A percentile compares a stretch with the other conserved stretches of the same genome.
Evolutionary conservation across 1,140 invertebrate genomes (phyloP).

Genomic region (Brachionus rubens): DNA sequence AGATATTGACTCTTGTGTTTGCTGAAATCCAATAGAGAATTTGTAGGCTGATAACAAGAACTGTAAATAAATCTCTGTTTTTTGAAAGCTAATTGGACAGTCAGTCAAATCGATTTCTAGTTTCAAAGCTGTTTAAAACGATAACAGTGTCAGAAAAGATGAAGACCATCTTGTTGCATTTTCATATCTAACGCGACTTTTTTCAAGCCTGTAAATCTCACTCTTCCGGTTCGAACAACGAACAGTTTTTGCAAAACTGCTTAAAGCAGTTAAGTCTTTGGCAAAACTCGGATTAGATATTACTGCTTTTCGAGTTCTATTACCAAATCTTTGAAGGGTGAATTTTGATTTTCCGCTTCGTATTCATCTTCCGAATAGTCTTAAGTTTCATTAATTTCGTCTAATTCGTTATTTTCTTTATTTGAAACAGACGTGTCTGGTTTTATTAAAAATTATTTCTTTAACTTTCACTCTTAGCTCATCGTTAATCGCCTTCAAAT

Average conservation of each 20-base stretch:
- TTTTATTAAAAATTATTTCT: not conserved
- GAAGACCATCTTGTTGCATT: constrained; percentile 8
- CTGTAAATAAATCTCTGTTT: constrained; percentile 18
- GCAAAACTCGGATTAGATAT: not conserved
- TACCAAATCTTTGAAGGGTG: constrained; percentile 5
- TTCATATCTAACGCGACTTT: not conserved
- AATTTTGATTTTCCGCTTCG: not conserved
- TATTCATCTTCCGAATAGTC: not conserved
- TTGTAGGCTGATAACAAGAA: not conserved
- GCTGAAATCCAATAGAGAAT: constrained; percentile 1
- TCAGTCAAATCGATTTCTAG: not conserved
- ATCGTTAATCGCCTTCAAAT: constrained; percentile 4
- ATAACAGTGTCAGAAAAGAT: constrained; percentile 12
- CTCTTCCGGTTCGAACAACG: not conserved
- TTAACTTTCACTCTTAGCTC: not conserved
- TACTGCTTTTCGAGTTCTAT: constrained; percentile 9
- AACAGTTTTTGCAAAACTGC: not conserved
- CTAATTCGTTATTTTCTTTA: not conserved
- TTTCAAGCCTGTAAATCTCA: constrained; percentile 2
- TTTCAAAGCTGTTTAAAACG: not conserved
- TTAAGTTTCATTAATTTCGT: not conserved
- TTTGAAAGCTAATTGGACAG: constrained; percentile 1
- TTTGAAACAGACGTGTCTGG: not conserved
- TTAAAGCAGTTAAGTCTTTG: not conserved
- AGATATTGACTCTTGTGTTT: not conserved